Evolutionary conservation across 1,140 invertebrate species (phyloP), one percentile per base, ranked within the genome.

Genomic region (Sesamia nonagrioides): DNA sequence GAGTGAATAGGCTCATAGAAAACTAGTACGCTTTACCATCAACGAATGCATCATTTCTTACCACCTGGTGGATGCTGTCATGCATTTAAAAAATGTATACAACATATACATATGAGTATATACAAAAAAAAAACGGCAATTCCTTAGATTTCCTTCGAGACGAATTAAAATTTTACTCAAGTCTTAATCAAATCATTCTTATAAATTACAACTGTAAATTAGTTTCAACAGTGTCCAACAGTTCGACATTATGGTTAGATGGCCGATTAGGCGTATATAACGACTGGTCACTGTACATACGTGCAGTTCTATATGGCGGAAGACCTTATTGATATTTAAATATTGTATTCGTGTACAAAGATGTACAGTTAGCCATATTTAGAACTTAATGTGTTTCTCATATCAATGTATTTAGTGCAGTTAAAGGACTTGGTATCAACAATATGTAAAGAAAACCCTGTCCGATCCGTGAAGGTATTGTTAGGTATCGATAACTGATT

Each of bases 261-360:
- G 9, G 60, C n/a, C 37, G 17, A 63, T 63, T 9, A 63, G 37
- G n/a, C 35, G 37, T 63, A 63, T 18, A 37, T 37, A 56, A 56
- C 6, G 11, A 58, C 1, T 3, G 27, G 21, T 58, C 33, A 3
- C 15, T 33, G 11, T 13, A 37, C 7, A 6, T 33, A 27, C 3
- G 21, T 21, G 54, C 11, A 17, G 37, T 17, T 21, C 1, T 27
- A n/a, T 48, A 27, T 69, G 66, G 42, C 6, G 1, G 17, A 11
- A 45, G 40, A 27, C 63, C 63, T 68, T 68, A 68, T 21, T 42
- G 21, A 42, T 69, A 69, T 69, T 69, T 50, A 50, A 69, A 69
- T 69, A 69, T 69, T 69, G 42, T 15, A 69, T 33, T 27, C 66
- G 40, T 69, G 66, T 69, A 8, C 21, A n/a, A 8, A 27, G 66